These are phyloP conservation scores for Halocynthia roretzi DNA, from an alignment of 23 tunicate species.

Conservation along the genomic window DNA sequence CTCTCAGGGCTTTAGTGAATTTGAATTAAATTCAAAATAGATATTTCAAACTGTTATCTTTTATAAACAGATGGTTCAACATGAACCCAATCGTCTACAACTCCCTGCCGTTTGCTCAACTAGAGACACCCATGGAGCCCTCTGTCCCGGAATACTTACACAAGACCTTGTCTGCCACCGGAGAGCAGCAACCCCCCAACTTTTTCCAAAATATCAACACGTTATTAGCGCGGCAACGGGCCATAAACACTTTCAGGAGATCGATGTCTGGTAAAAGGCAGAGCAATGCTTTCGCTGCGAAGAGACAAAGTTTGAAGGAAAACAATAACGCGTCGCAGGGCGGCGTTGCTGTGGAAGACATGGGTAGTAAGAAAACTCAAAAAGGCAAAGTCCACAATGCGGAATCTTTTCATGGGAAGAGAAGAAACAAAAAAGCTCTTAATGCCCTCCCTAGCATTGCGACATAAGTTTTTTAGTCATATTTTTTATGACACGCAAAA, in stretches of 20 bases:
- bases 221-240: too few relatives aligned
- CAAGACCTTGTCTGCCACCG: not conserved
- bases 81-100: conserved; percentile 48
- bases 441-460: conserved; percentile 4
- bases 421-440: not conserved
- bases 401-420: not conserved
- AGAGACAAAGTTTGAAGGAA: too few relatives aligned
- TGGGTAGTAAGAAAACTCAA: not conserved
- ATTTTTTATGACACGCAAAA: not conserved
- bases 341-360: not conserved
- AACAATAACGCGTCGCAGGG: too few relatives aligned
- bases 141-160: conserved; percentile 25
- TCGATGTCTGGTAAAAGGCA: too few relatives aligned
- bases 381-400: not conserved
- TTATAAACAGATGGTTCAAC: conserved; percentile 50
- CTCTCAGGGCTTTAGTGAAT: too few relatives aligned
- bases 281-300: too few relatives aligned
- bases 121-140: conserved; percentile 12
- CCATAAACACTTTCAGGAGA: too few relatives aligned
- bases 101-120: conserved; percentile 45
- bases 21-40: too few relatives aligned
- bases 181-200: too few relatives aligned
- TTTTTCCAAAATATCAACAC: too few relatives aligned
- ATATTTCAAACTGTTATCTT: too few relatives aligned
- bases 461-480: not conserved